Conservation (phyloP, 2,113 vertebrate species). For the Centropus bengalensis region DNA sequence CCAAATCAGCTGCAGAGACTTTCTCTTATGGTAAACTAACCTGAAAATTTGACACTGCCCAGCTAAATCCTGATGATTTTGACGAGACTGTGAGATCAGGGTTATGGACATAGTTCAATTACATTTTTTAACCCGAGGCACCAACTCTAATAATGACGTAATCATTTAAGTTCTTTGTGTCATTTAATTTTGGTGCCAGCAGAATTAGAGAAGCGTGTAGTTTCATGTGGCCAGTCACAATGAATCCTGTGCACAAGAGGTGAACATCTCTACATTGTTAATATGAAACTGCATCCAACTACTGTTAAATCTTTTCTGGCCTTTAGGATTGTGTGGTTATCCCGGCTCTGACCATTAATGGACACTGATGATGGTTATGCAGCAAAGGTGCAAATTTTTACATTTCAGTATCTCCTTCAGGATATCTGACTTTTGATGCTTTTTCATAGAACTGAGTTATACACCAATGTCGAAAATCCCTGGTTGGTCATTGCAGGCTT, state of each 20-base stretch:
- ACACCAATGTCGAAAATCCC: neutral
- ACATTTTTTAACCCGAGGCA: neutral
- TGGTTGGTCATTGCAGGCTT: neutral
- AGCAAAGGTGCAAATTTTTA: neutral
- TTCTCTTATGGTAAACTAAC: neutral
- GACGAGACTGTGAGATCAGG: neutral
- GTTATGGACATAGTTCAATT: neutral
- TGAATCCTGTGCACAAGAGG: neutral
- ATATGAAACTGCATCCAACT: neutral
- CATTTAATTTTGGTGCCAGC: neutral
- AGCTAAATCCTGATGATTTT: neutral
- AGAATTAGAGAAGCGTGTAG: neutral
- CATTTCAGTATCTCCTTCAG: neutral
- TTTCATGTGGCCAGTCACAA: neutral
- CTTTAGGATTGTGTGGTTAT: neutral
- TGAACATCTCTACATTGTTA: neutral
- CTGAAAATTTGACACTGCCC: neutral
- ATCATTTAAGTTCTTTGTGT: neutral
- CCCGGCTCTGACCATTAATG: neutral
- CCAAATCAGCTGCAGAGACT: neutral
- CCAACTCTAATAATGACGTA: neutral
- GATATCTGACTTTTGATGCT: neutral
- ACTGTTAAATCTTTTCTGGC: neutral
- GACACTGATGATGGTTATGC: neutral
- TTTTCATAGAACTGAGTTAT: neutral